Evolutionary conservation across 2,797 vertebrate genomes (phyloP).

Genomic region (Acrossocheilus fasciatus): DNA sequence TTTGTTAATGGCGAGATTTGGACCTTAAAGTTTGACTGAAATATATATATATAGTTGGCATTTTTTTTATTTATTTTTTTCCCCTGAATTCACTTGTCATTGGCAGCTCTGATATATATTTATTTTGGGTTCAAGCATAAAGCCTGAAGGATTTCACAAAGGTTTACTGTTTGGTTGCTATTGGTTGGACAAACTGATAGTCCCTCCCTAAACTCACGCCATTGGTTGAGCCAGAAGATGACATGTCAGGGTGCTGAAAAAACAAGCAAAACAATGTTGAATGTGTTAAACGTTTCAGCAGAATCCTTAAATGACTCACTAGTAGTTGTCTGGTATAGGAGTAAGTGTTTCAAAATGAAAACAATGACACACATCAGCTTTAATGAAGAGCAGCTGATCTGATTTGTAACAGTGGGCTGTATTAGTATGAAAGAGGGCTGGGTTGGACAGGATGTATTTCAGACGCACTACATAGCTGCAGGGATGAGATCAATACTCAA

Average conservation of each 20-base stretch:
- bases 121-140: neutral
- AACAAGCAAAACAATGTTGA: neutral
- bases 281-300: neutral
- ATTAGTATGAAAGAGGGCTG: constrained; percentile 8
- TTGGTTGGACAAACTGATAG: neutral
- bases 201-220: neutral
- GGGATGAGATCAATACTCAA: constrained; percentile 43
- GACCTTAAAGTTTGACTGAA: too few relatives aligned
- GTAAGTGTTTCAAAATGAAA: constrained; percentile 4
- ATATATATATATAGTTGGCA: too few relatives aligned
- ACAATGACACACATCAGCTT: neutral
- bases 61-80: neutral
- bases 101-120: neutral
- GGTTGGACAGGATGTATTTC: constrained; percentile 15
- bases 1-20: too few relatives aligned
- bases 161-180: neutral
- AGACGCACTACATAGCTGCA: constrained; percentile 30
- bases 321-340: neutral
- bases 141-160: neutral
- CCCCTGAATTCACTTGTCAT: neutral
- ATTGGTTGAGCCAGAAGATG: neutral
- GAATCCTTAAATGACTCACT: neutral
- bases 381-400: constrained; percentile 37
- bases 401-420: constrained; percentile 28
- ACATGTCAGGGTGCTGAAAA: neutral